Percentiles rank a stretch among this genome's conserved stretches.
Conservation (phyloP, 2,888 invertebrate species). For the Pristionchus mayeri region DNA sequence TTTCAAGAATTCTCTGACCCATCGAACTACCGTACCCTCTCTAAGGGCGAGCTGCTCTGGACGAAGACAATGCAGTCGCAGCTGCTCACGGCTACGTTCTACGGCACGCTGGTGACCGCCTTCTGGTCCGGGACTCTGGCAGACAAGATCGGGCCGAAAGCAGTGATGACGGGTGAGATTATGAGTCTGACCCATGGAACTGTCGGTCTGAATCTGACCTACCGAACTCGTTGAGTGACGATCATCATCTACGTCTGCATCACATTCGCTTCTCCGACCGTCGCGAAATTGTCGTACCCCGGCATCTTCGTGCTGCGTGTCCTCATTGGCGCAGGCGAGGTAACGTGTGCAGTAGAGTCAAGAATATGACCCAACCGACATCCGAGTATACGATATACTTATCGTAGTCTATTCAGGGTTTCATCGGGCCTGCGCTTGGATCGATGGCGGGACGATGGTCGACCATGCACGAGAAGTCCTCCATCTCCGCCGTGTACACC, state of each 20-base stretch:
- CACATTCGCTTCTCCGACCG: conserved; percentile 57
- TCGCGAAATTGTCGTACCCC: conserved; percentile 58
- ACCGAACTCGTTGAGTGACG: conserved; percentile 51
- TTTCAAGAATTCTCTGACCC: background rate
- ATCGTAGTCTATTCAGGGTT: conserved; percentile 57
- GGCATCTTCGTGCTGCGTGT: conserved; percentile 59
- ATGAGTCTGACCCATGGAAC: background rate
- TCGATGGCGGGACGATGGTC: conserved; percentile 65
- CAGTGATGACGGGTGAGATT: conserved; percentile 53
- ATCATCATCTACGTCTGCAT: conserved; percentile 55
- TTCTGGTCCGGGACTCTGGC: conserved; percentile 62
- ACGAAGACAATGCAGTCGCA: conserved; percentile 60
- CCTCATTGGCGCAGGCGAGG: conserved; percentile 67
- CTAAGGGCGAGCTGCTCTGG: conserved; percentile 65
- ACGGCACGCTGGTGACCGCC: conserved; percentile 65
- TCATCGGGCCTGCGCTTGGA: conserved; percentile 60
- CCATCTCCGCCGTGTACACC: conserved; percentile 68
- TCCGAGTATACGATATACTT: background rate
- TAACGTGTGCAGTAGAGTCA: conserved; percentile 41
- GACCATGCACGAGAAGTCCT: conserved; percentile 63
- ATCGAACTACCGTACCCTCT: background rate
- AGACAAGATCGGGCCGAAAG: conserved; percentile 67
- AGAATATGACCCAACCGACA: background rate
- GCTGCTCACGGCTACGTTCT: conserved; percentile 66
- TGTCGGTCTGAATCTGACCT: background rate